Base-by-base conservation (phyloP, 2,888 invertebrate species). In the Thymelicus lineola region DNA sequence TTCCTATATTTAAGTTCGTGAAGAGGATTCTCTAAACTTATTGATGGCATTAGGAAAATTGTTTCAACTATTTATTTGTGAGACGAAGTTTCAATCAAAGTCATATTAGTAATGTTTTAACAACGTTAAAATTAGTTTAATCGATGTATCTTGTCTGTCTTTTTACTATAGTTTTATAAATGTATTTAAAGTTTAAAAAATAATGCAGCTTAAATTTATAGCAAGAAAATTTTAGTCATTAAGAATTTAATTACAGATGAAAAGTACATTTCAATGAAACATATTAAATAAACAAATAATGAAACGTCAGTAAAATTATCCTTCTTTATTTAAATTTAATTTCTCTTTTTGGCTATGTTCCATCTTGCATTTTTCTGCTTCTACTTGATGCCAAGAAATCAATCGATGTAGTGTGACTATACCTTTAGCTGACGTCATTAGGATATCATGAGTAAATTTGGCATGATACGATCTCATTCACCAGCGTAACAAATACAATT, bases 391-490 rank as follows among this genome's bases (percentile, higher is more conserved):
- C 72, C 72, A 74, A 72, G 65, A 62, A 61, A 71, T 57, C 59
- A 45, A 70, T 67, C 58, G 66, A 38, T 20, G 66, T 71, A 55
- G 65, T 50, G 58, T 53, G 36, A 63, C 59, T 70, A 68, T 57
- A 71, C 62, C 68, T 57, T 66, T 14, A 60, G 15, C 59, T 73
- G 73, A 68, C 72, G 73, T 70, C 68, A 70, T 35, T 20, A 48
- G 36, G 55, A 36, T 63, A 57, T 63, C 57, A 63, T 35, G 58
- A 55, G 68, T 57, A 57, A 62, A 62, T 68, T 68, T 68, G 68
- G 68, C 62, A 62, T n/a, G 57, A 46, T 62, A 62, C 46, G 55
- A 67, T 61, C 57, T 57, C 57, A 68, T 59, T 59, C 14, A 66
- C 48, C 7, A 9, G 53, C 35, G 20, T 20, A 50, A 57, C 62